A percentile compares a stretch with the other conserved stretches of the same genome.
Conservation (phyloP, 2,113 vertebrate species). For the Telmatochromis sp. region DNA sequence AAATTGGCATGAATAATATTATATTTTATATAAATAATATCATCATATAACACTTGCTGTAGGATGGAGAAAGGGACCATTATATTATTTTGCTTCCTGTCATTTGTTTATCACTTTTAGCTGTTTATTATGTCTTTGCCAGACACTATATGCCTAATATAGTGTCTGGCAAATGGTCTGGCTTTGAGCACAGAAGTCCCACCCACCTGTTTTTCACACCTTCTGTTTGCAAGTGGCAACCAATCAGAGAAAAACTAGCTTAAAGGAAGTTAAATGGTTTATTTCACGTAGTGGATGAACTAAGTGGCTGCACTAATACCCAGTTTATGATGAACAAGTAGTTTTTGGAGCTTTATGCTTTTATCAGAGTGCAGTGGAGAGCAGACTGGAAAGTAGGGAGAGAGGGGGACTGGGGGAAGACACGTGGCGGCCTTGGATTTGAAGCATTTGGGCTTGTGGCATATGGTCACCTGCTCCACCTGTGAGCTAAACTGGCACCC, state of each 20-base stretch:
- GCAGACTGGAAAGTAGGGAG: neutral
- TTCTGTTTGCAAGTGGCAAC: neutral
- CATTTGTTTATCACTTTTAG: neutral
- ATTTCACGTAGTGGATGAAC: neutral
- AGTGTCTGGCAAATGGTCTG: neutral
- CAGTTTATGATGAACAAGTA: neutral
- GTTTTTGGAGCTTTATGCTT: neutral
- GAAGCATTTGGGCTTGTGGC: neutral
- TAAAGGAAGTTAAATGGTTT: neutral
- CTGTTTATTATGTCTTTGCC: neutral
- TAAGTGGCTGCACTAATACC: neutral
- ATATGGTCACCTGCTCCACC: neutral
- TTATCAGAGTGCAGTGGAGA: neutral
- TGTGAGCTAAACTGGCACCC: neutral
- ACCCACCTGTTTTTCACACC: neutral
- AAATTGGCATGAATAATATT: neutral
- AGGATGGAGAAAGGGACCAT: neutral
- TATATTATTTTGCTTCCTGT: neutral
- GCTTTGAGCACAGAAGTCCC: neutral
- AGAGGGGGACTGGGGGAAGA: neutral
- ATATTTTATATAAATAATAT: neutral
- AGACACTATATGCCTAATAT: neutral
- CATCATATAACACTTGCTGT: neutral
- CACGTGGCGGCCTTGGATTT: accelerated
- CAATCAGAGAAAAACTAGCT: neutral